Conservation (phyloP, 1,140 invertebrate genomes). For the Meloidogyne exigua region DNA sequence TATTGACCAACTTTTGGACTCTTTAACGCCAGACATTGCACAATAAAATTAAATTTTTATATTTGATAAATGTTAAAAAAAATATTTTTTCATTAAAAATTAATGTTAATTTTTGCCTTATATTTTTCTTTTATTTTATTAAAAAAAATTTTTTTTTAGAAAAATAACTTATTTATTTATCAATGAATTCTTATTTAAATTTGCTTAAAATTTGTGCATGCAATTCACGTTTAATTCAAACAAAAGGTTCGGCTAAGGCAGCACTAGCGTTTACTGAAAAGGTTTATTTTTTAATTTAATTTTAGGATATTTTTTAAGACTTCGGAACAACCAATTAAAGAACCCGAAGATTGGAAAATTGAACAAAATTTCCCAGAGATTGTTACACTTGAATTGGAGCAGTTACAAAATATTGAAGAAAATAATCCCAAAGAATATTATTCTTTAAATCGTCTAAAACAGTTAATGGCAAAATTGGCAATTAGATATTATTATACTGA, state of each 20-base stretch:
- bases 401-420: not conserved
- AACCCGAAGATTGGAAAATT: not conserved
- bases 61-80: too few species aligned
- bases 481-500: not conserved
- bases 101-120: too few species aligned
- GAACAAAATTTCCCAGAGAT: not conserved
- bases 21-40: constrained; percentile 63
- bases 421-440: not conserved
- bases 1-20: constrained; percentile 93
- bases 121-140: not conserved
- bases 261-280: not conserved
- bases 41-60: constrained; percentile 15
- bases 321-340: too few species aligned
- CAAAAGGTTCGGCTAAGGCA: not conserved
- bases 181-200: not conserved
- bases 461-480: not conserved
- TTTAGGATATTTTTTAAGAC: not conserved
- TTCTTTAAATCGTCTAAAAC: not conserved
- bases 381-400: not conserved
- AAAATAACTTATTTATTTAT: not conserved
- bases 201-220: not conserved
- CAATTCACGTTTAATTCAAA: not conserved
- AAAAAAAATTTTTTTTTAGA: not conserved
- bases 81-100: too few species aligned
- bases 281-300: not conserved